Percentiles rank a stretch among this genome's conserved stretches.
These are phyloP conservation scores for Falco punctatus DNA, from an alignment of 2,113 vertebrate genomes.

Conservation along the genomic window DNA sequence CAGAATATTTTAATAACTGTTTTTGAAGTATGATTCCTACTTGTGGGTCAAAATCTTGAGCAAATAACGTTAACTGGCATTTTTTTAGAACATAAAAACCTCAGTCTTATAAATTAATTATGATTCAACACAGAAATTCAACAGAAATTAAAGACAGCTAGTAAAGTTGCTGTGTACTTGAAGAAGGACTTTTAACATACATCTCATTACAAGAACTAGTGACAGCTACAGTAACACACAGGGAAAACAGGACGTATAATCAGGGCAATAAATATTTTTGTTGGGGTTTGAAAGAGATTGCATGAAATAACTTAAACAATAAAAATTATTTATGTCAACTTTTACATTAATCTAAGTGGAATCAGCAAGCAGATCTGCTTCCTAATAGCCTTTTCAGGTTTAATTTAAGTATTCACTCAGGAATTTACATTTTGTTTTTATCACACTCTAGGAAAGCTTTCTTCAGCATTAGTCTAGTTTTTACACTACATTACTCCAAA, in stretches of 20 bases:
- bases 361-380: not conserved
- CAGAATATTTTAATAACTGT: not conserved
- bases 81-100: not conserved
- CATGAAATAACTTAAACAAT: not conserved
- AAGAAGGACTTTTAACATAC: not conserved
- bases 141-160: not conserved
- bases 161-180: not conserved
- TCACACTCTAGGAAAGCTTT: not conserved
- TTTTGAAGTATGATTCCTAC: not conserved
- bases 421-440: conserved; percentile 21
- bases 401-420: not conserved
- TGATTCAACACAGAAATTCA: not conserved
- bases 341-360: not conserved
- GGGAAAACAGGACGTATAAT: not conserved
- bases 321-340: not conserved
- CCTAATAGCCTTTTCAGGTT: not conserved
- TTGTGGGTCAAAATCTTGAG: not conserved
- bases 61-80: not conserved
- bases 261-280: not conserved
- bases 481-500: not conserved
- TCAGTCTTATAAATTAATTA: not conserved
- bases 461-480: not conserved
- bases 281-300: not conserved
- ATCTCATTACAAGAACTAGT: not conserved
- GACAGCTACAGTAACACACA: not conserved